phyloP scores from a whole-genome alignment of 2,113 vertebrate genomes.

The Todiramphus chloris region DNA sequence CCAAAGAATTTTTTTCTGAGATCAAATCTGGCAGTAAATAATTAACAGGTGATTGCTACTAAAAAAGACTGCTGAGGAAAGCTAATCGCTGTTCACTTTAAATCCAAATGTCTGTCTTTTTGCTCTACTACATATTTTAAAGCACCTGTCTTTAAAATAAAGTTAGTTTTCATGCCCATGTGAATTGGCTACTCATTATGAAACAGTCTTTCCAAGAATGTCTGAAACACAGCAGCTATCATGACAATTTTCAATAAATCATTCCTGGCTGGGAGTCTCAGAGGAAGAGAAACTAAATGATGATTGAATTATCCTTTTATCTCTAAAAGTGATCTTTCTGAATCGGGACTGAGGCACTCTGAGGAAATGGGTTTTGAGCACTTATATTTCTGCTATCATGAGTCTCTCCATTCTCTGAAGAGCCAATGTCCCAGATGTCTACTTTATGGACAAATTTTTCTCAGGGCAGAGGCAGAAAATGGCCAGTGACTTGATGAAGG shows the following conservation, averaged over 20 bases:
- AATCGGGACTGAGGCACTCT: background rate
- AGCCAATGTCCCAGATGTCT: background rate
- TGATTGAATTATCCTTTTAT: constrained; percentile 51
- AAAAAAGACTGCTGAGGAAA: background rate
- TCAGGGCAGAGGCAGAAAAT: background rate
- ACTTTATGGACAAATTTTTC: background rate
- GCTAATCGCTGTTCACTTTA: background rate
- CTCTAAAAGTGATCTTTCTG: constrained; percentile 10
- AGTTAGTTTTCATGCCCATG: background rate
- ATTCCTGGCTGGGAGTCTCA: constrained; percentile 3
- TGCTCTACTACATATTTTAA: background rate
- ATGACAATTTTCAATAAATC: constrained; percentile 45
- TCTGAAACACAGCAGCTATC: constrained; percentile 19
- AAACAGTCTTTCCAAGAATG: constrained; percentile 2
- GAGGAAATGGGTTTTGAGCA: background rate
- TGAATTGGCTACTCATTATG: background rate
- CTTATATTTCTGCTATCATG: background rate
- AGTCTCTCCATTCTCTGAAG: background rate
- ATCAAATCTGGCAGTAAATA: background rate
- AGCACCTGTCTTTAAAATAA: background rate
- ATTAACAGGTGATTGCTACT: background rate
- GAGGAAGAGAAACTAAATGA: constrained; percentile 30
- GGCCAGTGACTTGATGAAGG: background rate
- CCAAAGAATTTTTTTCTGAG: background rate
- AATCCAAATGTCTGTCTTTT: background rate